Base-by-base conservation (phyloP, 2,113 vertebrate species). In the Dissostichus mawsoni region DNA sequence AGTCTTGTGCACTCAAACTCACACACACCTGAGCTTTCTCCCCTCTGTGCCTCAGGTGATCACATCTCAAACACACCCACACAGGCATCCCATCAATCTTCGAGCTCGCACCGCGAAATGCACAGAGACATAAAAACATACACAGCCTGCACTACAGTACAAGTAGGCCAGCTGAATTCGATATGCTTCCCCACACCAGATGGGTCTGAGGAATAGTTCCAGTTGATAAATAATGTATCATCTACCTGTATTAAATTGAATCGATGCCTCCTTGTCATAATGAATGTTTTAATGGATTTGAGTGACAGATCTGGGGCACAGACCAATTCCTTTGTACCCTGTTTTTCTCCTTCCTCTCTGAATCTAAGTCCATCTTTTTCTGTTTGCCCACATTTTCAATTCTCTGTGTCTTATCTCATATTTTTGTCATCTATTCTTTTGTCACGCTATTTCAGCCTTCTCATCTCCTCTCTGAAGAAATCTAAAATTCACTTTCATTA, bases 221-320 rank as follows among this genome's bases (percentile, higher is more conserved):
- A 90, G 82, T 53, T 86, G 63, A 86, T 94, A 73, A 93, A 93
- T 94, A 89, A 92, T 92, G 70, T 36, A 93, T 80, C 16, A 17
- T 78, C 76, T 89, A 86, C 88, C 88, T 89, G 89, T 89, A 86
- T 88, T 81, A 87, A 88, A 89, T 78, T 83, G 71, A 89, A 89
- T 84, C 14, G 78, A 89, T 89, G 81, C 61, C 82, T 79, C 70
- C 77, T 75, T 86, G 82, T 88, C 87, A 90, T 88, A 85, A 87
- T 91, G 55, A 88, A 75, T 78, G 87, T 83, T 85, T 91, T 84
- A 87, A 92, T 83, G 84, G 70, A 67, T 82, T 58, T 85, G 86
- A 90, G 33, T 85, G 89, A 78, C 86, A 78, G 74, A 90, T 90
- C 84, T 85, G 81, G 90, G 81, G 48, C 86, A 76, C 71, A 74